These are phyloP conservation scores for Microtus pennsylvanicus DNA, from an alignment of 2,113 vertebrate genomes.

Conservation along the genomic window DNA sequence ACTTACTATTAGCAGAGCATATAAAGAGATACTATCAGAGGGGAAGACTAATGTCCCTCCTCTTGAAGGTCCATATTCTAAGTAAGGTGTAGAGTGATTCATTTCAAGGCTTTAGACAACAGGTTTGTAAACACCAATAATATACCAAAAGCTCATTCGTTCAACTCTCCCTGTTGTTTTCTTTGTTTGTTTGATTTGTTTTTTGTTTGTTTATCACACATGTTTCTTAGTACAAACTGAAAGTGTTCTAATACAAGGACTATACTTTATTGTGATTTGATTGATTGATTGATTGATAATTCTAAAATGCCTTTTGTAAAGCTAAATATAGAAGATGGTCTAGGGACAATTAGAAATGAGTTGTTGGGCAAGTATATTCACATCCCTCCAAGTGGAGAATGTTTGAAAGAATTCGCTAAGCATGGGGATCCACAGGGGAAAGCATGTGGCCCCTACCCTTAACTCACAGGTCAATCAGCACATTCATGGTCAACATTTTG, in stretches of 20 bases:
- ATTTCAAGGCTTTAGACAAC: neutral
- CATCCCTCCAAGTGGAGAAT: neutral
- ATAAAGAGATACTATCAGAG: neutral
- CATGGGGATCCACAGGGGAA: neutral
- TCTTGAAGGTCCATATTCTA: neutral
- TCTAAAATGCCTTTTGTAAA: neutral
- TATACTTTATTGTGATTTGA: neutral
- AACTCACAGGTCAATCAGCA: neutral
- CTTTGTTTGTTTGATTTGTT: neutral
- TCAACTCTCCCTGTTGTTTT: neutral
- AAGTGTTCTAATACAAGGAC: neutral
- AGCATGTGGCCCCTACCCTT: neutral
- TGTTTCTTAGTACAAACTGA: neutral
- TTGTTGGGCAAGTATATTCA: neutral
- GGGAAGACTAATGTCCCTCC: neutral
- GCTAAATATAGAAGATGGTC: neutral
- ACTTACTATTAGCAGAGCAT: neutral
- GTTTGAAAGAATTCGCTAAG: neutral
- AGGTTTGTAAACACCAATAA: neutral
- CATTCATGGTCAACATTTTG: neutral
- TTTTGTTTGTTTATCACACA: neutral
- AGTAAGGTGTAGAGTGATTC: neutral
- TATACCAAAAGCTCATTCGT: neutral
- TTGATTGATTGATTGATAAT: neutral
- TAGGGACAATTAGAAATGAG: slow-evolving; percentile 19